Percentiles rank a stretch among this genome's conserved stretches.
phyloP scores from a whole-genome alignment of 2,888 invertebrate species.

The Mimumesa dahlbomi region DNA sequence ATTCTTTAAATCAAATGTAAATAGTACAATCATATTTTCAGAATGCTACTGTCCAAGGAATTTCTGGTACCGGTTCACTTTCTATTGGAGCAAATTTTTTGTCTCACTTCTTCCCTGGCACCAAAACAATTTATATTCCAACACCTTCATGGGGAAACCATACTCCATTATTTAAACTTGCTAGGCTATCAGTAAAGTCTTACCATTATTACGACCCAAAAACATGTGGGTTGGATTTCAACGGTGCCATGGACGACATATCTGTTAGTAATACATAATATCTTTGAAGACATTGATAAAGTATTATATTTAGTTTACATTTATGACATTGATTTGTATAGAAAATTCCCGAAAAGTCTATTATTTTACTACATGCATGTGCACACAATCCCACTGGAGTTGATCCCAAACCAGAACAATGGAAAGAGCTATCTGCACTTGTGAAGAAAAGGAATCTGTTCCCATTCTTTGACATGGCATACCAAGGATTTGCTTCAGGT shows the following conservation, averaged over 20 bases:
- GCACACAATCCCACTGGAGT: slow-evolving; percentile 99
- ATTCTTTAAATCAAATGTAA: not conserved
- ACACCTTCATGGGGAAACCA: slow-evolving; percentile 99
- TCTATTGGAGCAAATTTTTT: slow-evolving; percentile 95
- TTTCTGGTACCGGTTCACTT: slow-evolving; percentile 99
- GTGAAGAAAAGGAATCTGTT: slow-evolving; percentile 91
- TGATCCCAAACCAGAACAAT: slow-evolving; percentile 93
- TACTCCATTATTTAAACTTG: slow-evolving; percentile 94
- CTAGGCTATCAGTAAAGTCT: slow-evolving; percentile 91
- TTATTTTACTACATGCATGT: slow-evolving; percentile 97
- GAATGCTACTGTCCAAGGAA: slow-evolving; percentile 89
- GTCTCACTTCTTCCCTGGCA: slow-evolving; percentile 88
- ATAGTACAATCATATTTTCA: slow-evolving; percentile 68
- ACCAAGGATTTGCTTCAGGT: slow-evolving; percentile 97
- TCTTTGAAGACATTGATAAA: slow-evolving; percentile 16
- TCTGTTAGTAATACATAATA: slow-evolving; percentile 82
- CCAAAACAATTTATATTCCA: slow-evolving; percentile 93
- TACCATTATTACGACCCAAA: slow-evolving; percentile 97
- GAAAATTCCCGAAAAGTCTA: slow-evolving; percentile 95
- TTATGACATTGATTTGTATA: slow-evolving; percentile 74
- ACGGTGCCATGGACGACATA: slow-evolving; percentile 94
- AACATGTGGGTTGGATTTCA: slow-evolving; percentile 95
- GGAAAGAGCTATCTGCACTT: slow-evolving; percentile 92
- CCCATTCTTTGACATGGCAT: slow-evolving; percentile 99
- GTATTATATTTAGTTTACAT: not conserved